Evolutionary conservation across 2,888 invertebrate species (phyloP).

Genomic region (Caenorhabditis drosophilae): DNA sequence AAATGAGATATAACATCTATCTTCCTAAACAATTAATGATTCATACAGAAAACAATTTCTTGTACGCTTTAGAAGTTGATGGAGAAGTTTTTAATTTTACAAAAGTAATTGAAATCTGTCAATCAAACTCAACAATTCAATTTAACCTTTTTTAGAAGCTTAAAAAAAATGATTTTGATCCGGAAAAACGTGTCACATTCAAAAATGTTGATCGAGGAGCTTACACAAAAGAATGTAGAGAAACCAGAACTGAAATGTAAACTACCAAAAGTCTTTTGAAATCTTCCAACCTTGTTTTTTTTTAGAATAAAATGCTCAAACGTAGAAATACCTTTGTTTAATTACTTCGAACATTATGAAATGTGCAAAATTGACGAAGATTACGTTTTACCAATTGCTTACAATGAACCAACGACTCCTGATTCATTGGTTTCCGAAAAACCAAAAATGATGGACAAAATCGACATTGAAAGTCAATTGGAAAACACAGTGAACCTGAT

Average conservation of each 20-base stretch:
- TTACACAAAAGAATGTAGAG: slow-evolving; percentile 5
- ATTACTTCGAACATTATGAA: slow-evolving; percentile 26
- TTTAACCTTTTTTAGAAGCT: too few relatives aligned
- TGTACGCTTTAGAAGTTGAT: too few relatives aligned
- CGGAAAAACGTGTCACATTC: slow-evolving; percentile 21
- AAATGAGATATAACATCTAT: slow-evolving; percentile 30
- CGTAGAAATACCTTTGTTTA: not conserved
- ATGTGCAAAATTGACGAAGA: slow-evolving; percentile 14
- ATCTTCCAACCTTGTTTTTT: not conserved
- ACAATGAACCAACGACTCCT: too few relatives aligned
- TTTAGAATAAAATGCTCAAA: slow-evolving; percentile 7
- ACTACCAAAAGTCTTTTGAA: not conserved
- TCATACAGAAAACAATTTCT: slow-evolving; percentile 21
- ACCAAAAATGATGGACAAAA: too few relatives aligned
- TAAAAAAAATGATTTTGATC: not conserved
- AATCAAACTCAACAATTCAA: too few relatives aligned
- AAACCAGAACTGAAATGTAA: not conserved
- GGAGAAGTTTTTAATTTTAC: too few relatives aligned
- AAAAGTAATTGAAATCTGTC: too few relatives aligned
- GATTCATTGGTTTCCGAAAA: too few relatives aligned
- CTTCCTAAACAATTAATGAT: slow-evolving; percentile 22
- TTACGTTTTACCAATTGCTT: too few relatives aligned
- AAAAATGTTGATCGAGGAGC: slow-evolving; percentile 28
- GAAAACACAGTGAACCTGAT: too few relatives aligned
- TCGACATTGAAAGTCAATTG: too few relatives aligned